Conservation (phyloP, 2,797 vertebrate species). For the Benthosema pterotum region DNA sequence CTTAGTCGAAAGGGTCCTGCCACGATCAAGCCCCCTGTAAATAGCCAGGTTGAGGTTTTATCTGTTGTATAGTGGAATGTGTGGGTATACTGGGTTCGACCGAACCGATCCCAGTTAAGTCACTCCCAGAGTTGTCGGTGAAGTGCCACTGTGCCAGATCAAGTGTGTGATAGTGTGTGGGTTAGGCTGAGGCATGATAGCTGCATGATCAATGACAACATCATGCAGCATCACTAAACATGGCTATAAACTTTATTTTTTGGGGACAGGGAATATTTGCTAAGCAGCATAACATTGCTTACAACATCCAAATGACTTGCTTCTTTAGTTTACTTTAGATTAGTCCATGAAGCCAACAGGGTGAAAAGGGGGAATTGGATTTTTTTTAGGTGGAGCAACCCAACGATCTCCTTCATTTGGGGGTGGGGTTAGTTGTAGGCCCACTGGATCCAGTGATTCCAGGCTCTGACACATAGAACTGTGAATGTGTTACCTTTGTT, state of each 20-base stretch:
- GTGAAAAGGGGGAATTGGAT: conserved; percentile 2
- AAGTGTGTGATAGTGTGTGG: no score
- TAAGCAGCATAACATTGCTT: background rate
- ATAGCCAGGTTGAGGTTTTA: no score
- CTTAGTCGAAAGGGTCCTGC: no score
- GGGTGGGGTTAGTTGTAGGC: conserved; percentile 7
- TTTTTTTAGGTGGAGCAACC: background rate
- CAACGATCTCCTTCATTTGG: background rate
- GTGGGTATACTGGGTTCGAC: no score
- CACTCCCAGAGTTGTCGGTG: no score
- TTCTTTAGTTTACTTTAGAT: background rate
- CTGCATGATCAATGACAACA: conserved; percentile 3
- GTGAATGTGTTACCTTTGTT: background rate
- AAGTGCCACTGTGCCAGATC: no score
- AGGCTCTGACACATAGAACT: conserved; percentile 2
- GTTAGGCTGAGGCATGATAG: conserved; percentile 4
- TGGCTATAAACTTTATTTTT: conserved; percentile 65
- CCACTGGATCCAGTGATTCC: background rate
- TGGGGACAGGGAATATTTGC: conserved; percentile 13
- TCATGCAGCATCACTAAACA: conserved; percentile 1
- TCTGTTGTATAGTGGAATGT: no score
- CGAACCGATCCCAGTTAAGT: no score
- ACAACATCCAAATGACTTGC: background rate
- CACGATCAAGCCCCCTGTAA: no score
- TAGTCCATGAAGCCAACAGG: background rate